Conservation (phyloP, 2,888 invertebrate genomes). For the Seira musarum region DNA sequence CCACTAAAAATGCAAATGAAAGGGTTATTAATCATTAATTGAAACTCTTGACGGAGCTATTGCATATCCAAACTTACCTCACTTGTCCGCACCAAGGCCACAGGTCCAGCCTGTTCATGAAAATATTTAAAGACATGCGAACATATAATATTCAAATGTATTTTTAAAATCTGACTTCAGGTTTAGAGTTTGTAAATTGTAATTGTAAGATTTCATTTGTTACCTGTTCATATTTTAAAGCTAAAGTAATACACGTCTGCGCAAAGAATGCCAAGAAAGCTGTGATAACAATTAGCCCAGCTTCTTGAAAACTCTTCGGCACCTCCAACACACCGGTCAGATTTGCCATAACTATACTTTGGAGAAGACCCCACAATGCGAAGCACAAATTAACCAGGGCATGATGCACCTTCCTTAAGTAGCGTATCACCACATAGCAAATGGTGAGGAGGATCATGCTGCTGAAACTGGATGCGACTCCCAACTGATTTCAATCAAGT, state of each 20-base stretch:
- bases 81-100: slow-evolving; percentile 36
- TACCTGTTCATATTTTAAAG: slow-evolving; percentile 58
- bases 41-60: no score
- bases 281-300: slow-evolving; percentile 28
- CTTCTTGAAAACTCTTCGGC: slow-evolving; percentile 26
- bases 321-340: slow-evolving; percentile 22
- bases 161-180: no score
- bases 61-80: slow-evolving; percentile 48
- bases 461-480: slow-evolving; percentile 34
- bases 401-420: slow-evolving; percentile 55
- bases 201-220: no score
- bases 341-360: slow-evolving; percentile 23
- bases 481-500: no score
- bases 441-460: slow-evolving; percentile 51
- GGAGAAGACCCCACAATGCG: slow-evolving; percentile 43
- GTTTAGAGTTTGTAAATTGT: no score
- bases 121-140: no score
- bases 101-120: no score
- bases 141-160: no score
- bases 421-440: slow-evolving; percentile 42
- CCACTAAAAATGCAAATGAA: no score
- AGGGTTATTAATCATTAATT: no score
- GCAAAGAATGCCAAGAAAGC: slow-evolving; percentile 45
- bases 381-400: slow-evolving; percentile 46
- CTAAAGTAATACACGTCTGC: slow-evolving; percentile 51